Evolutionary conservation across 2,888 invertebrate species (phyloP), one percentile per base, ranked within the genome.

Genomic region (Polylopha cassiicola): DNA sequence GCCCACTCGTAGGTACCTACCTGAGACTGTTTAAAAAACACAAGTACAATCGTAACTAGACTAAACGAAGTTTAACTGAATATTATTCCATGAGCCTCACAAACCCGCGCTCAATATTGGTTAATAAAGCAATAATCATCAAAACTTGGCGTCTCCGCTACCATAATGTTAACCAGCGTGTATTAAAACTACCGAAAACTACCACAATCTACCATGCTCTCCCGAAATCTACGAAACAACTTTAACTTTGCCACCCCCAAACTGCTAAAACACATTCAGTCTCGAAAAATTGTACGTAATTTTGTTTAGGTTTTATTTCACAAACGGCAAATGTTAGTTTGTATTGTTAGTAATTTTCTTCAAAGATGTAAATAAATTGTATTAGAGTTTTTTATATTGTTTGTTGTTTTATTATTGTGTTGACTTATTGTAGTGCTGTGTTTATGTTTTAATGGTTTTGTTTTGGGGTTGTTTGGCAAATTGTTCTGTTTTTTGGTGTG

Each of bases 91-190:
- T 53, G 49, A 38, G 36, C 24, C 51, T 44, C 34, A 52, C 66
- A 58, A 62, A 56, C 58, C 53, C 57, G 49, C 64, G 63, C 65
- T 76, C 85, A 86, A 85, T 85, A 85, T 85, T 84, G 84, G 85
- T 84, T 84, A 82, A 79, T 86, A 86, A 86, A 86, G 70, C 63
- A 77, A 86, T 86, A 73, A 77, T 78, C 75, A 80, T 85, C 73
- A 81, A 77, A 78, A 73, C 63, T 81, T 78, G 80, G 78, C 81
- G 71, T 53, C 73, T 58, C 51, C 51, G 47, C 60, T 58, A 68
- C 73, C 71, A 73, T 76, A 68, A 65, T 73, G 72, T 41, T 30
- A 34, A 24, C 26, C 21, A 21, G 15, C 33, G 29, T 28, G 7
- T 30, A 30, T 41, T 34, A 36, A 30, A 41, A 36, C 36, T 41